Conservation (phyloP, 2,888 invertebrate species). For the Tinea pellionella region DNA sequence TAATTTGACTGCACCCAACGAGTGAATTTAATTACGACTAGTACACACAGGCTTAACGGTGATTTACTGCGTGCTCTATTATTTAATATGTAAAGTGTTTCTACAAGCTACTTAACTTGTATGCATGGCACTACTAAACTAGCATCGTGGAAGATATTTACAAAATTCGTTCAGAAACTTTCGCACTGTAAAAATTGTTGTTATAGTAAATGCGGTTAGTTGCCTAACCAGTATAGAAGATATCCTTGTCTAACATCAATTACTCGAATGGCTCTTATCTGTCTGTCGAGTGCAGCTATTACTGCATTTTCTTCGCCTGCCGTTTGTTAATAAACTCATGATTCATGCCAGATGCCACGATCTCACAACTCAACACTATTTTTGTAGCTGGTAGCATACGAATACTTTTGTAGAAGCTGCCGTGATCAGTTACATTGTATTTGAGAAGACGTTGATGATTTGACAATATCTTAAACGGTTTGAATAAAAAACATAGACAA, state of each 20-base stretch:
- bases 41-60: background rate
- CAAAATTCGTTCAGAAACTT: no score
- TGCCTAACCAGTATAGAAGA: no score
- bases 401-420: no score
- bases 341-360: slow-evolving; percentile 24
- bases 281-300: slow-evolving; percentile 27
- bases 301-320: slow-evolving; percentile 24
- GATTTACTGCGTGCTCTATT: background rate
- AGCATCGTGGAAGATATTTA: no score
- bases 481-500: no score
- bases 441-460: no score
- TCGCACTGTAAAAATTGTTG: no score
- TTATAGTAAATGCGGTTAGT: no score
- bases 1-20: background rate
- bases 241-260: no score
- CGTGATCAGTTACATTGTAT: no score
- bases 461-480: no score
- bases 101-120: background rate
- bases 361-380: slow-evolving; percentile 10
- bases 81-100: background rate
- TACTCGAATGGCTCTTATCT: background rate
- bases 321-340: slow-evolving; percentile 22
- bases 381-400: background rate
- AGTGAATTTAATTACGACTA: background rate
- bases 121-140: background rate